Conservation (phyloP, 1,140 invertebrate genomes). For the Drosophila oshimai region DNA sequence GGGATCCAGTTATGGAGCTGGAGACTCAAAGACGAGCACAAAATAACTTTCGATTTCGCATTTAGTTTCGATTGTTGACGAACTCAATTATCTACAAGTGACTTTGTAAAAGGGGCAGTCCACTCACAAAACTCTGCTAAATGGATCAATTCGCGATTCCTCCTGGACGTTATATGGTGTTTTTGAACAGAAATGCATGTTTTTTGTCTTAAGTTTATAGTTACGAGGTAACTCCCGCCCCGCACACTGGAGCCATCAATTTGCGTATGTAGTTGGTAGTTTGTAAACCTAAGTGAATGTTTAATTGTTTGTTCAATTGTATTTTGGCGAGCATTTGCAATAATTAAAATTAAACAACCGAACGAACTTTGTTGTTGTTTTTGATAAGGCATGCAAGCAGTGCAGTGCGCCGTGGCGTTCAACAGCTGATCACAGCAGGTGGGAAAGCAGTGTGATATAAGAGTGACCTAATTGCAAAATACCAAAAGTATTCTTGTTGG, state of each 20-base stretch:
- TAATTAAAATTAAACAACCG: slow-evolving; percentile 43
- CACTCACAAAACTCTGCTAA: slow-evolving; percentile 34
- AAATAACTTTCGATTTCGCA: slow-evolving; percentile 59
- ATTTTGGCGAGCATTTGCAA: slow-evolving; percentile 52
- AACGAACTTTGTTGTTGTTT: background rate
- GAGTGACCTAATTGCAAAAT: slow-evolving; percentile 1
- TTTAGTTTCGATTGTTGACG: slow-evolving; percentile 54
- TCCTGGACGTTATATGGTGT: slow-evolving; percentile 15
- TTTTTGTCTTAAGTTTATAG: slow-evolving; percentile 44
- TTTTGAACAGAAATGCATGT: slow-evolving; percentile 42
- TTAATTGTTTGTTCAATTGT: slow-evolving; percentile 45
- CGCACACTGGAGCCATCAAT: slow-evolving; percentile 35
- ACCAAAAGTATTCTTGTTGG: background rate
- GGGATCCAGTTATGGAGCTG: slow-evolving; percentile 88
- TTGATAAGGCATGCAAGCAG: slow-evolving; percentile 4
- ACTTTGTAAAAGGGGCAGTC: slow-evolving; percentile 31
- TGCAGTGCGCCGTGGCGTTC: slow-evolving; percentile 2
- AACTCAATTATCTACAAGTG: slow-evolving; percentile 60
- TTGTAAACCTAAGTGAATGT: slow-evolving; percentile 43
- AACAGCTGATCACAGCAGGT: slow-evolving; percentile 1
- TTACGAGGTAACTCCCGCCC: slow-evolving; percentile 34
- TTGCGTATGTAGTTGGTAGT: slow-evolving; percentile 52
- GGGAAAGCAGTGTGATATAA: background rate
- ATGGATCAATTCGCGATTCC: slow-evolving; percentile 40
- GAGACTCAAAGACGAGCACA: slow-evolving; percentile 50